phyloP scores from a whole-genome alignment of 1,140 invertebrate genomes.

The Leptinotarsa texana region DNA sequence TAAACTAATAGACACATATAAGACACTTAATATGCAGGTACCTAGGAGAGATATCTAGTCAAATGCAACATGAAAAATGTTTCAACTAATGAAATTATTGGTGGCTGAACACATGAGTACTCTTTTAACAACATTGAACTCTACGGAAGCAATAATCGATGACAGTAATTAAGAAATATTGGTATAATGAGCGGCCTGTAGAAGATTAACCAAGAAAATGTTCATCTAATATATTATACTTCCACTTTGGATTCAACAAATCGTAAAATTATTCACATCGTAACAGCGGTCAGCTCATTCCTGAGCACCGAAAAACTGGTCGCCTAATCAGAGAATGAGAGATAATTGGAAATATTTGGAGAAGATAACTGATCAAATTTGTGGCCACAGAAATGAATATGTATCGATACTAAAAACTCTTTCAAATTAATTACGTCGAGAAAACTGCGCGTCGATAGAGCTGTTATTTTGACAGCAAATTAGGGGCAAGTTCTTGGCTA shows the following conservation, averaged over 20 bases:
- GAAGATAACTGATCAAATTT: conserved; percentile 31
- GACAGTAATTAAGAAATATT: too few relatives aligned
- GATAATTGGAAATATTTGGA: conserved; percentile 9
- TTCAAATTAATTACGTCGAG: conserved; percentile 39
- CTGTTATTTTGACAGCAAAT: conserved; percentile 49
- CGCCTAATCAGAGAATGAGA: conserved; percentile 1
- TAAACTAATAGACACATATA: too few relatives aligned
- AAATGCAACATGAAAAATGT: too few relatives aligned
- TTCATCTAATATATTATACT: too few relatives aligned
- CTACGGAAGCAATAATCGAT: too few relatives aligned
- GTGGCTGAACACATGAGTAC: too few relatives aligned
- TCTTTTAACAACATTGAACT: too few relatives aligned
- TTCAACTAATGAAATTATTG: too few relatives aligned
- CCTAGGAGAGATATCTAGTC: too few relatives aligned
- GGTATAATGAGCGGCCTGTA: too few relatives aligned
- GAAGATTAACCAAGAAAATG: too few relatives aligned
- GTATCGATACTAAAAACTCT: conserved; percentile 25
- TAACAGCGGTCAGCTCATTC: conserved; percentile 3
- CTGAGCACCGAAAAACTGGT: conserved; percentile 3
- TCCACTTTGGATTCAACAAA: not conserved
- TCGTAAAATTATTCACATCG: conserved; percentile 1
- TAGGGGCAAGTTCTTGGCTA: conserved; percentile 48
- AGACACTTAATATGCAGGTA: too few relatives aligned
- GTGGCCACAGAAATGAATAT: conserved; percentile 31
- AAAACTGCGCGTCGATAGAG: conserved; percentile 37